phyloP scores from a whole-genome alignment of 1,140 invertebrate genomes.

The Agrypnia vestita region DNA sequence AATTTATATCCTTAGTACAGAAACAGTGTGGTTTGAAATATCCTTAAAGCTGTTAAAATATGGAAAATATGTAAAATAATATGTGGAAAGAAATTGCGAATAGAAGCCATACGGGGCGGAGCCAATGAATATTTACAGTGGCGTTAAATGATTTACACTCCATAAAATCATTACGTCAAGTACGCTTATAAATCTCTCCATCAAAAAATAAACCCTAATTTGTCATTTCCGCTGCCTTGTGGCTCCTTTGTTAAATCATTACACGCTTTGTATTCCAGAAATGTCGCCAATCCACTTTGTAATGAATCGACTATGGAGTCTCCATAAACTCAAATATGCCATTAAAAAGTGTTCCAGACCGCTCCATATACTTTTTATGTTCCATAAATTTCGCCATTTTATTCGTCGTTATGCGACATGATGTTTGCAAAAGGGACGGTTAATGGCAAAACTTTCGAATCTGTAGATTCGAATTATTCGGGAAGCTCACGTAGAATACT shows the following conservation, averaged over 20 bases:
- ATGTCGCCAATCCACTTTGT: slow-evolving; percentile 16
- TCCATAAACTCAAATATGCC: slow-evolving; percentile 12
- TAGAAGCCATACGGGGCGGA: too few species aligned
- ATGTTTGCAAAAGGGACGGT: slow-evolving; percentile 16
- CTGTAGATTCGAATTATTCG: not conserved
- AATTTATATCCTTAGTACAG: too few species aligned
- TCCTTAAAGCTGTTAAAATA: too few species aligned
- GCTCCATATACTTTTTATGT: slow-evolving; percentile 3
- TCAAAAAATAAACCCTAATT: not conserved
- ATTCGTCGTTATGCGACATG: slow-evolving; percentile 16
- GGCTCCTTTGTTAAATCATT: not conserved
- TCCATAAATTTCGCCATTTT: slow-evolving; percentile 25
- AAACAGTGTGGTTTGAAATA: too few species aligned
- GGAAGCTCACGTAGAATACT: not conserved
- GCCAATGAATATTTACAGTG: too few species aligned
- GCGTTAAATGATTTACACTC: too few species aligned
- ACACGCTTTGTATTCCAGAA: not conserved
- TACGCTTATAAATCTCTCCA: too few species aligned
- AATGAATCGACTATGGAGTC: slow-evolving; percentile 11
- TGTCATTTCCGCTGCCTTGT: not conserved
- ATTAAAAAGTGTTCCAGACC: slow-evolving; percentile 32
- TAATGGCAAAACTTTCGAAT: slow-evolving; percentile 19
- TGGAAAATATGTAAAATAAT: too few species aligned
- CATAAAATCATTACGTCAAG: too few species aligned
- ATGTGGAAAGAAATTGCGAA: too few species aligned